Evolutionary conservation across 2,797 vertebrate genomes (phyloP), one percentile per base, ranked within the genome.

Genomic region (Poecilia velifera): DNA sequence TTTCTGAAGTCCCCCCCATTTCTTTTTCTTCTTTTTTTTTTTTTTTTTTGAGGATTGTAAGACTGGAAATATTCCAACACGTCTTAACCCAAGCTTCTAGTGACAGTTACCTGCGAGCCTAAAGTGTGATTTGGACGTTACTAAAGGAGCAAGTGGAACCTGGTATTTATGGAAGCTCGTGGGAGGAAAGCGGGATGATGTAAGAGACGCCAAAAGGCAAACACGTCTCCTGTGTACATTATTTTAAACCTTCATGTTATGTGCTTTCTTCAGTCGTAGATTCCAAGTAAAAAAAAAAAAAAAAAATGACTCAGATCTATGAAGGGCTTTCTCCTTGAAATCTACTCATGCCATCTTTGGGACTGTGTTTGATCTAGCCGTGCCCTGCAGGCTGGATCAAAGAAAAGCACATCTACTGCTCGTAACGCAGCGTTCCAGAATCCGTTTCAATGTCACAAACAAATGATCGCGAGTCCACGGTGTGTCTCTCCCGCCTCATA

Each of bases 361-460:
- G 74, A 86, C 74, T 86, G 66, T 78, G 81, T 88, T 85, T 89
- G 84, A 90, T 90, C 74, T 84, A 78, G 72, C 82, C 78, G 62
- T 84, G 81, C 77, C 77, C 84, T 87, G 78, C 74, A 76, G 74
- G 76, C 79, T 82, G 77, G 72, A 89, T 89, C 88, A 89, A 88
- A 92, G 88, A 79, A 64, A 49, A 77, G 66, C 77, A 78, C 47
- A 90, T 86, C 85, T 84, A 91, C 88, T 86, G 87, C 39, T 74
- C 73, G 72, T 83, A 82, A 76, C 83, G 73, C 80, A 77, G 41
- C 41, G 47, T 82, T 72, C 79, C 59, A 28, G 64, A 82, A 73
- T 79, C 77, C 64, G 71, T 81, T 80, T 76, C 71, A 55, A 18
- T 53, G 82, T 71, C 79, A 85, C 47, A 73, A 86, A 76, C 22